Evolutionary conservation across 2,113 vertebrate genomes (phyloP).

Genomic region (Misgurnus mizolepis): DNA sequence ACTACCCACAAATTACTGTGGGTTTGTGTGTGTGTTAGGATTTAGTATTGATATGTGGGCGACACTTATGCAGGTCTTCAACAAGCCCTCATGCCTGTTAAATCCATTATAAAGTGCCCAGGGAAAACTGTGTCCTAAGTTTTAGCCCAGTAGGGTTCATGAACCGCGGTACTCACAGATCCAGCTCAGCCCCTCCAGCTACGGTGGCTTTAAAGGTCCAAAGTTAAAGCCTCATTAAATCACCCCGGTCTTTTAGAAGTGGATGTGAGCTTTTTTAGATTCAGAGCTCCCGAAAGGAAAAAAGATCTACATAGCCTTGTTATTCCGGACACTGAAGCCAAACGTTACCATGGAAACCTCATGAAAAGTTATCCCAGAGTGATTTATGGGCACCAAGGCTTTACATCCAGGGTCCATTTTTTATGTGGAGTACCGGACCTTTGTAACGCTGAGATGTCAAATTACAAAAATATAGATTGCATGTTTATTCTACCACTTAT

Average conservation of each 20-base stretch:
- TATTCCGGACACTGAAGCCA: slow-evolving; percentile 13
- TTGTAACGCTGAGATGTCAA: neutral
- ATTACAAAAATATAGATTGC: neutral
- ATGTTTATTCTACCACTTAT: too few species aligned
- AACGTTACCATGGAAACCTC: slow-evolving; percentile 23
- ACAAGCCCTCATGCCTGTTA: slow-evolving; percentile 35
- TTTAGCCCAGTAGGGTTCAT: slow-evolving; percentile 28
- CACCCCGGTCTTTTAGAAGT: slow-evolving; percentile 20
- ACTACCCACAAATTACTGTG: neutral
- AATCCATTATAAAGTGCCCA: slow-evolving; percentile 48
- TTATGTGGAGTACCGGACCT: neutral
- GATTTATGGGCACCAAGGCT: neutral
- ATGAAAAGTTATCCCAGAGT: neutral
- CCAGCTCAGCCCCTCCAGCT: slow-evolving; percentile 36
- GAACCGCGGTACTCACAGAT: slow-evolving; percentile 17
- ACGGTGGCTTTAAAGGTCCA: slow-evolving; percentile 39
- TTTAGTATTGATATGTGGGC: neutral
- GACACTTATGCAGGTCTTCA: slow-evolving; percentile 42
- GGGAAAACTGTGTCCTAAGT: slow-evolving; percentile 28
- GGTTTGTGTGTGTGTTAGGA: neutral
- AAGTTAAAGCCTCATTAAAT: slow-evolving; percentile 45
- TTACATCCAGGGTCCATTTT: neutral
- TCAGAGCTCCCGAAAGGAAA: slow-evolving; percentile 16
- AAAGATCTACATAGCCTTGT: slow-evolving; percentile 10
- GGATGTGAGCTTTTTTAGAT: slow-evolving; percentile 33